Conservation (phyloP, 2,888 invertebrate species). For the Pyrrhia umbra region DNA sequence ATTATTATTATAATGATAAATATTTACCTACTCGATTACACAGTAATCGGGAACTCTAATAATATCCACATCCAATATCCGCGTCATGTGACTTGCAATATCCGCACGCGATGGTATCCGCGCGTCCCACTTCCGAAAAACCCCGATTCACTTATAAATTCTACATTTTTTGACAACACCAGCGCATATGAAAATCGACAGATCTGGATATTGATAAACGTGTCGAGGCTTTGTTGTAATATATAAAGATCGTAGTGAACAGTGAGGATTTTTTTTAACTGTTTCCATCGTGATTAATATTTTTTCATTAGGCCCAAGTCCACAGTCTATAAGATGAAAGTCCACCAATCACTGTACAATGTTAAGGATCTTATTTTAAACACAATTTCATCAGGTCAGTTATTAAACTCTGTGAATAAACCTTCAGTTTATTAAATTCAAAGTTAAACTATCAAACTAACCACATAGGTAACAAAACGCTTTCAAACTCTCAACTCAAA, state of each 20-base stretch:
- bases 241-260: too few species aligned
- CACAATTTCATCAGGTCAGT: background rate
- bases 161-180: slow-evolving; percentile 33
- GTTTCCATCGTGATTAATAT: background rate
- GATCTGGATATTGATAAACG: too few species aligned
- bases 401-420: background rate
- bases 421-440: background rate
- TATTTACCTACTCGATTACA: too few species aligned
- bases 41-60: slow-evolving; percentile 44
- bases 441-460: background rate
- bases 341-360: too few species aligned
- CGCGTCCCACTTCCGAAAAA: slow-evolving; percentile 33
- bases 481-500: slow-evolving; percentile 20
- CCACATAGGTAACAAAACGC: background rate
- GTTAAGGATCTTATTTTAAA: background rate
- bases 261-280: background rate
- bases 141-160: slow-evolving; percentile 54
- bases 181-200: background rate
- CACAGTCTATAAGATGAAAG: too few species aligned
- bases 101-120: slow-evolving; percentile 62
- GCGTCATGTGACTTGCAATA: slow-evolving; percentile 69
- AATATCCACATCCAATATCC: slow-evolving; percentile 65
- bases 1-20: too few species aligned
- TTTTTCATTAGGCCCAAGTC: background rate
- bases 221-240: background rate